Base-by-base conservation (phyloP, 2,888 invertebrate genomes). In the Drosophila sordidula region DNA sequence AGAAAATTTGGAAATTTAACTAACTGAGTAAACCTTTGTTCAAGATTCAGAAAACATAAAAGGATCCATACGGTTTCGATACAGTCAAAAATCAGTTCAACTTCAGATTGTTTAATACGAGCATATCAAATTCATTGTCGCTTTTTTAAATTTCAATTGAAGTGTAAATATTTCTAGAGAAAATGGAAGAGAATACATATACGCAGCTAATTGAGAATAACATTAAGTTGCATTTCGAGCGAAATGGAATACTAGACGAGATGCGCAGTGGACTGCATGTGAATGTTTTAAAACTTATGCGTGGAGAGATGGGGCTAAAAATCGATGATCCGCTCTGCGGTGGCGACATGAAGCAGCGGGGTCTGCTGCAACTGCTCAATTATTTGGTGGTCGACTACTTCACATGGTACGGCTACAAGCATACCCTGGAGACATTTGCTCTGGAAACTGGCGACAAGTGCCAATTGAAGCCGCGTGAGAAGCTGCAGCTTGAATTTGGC, bases 311-410 rank as follows among this genome's bases (percentile, higher is more conserved):
- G 45, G 52, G 44, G 0, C 38, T 54, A 2, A 26, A 39, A 8
- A 39, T 34, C n/a, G 29, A 68, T 4, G 56, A 55, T 0, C 50
- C 75, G 0, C 68, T 85, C 11, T 62, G 63, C 6, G 89, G 78
- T 12, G 54, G 38, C 3, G 44, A 56, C 36, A 0, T 55, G 14
- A 11, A 16, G 6, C 52, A 64, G 47, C 16, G 66, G 0, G 71
- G 70, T 4, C 14, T 74, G 6, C n/a, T 68, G 11, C 57, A 45
- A 58, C 41, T 82, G 11, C 80, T 87, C 1, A 81, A 85, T 18
- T 81, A 90, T 94, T 64, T 92, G 14, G 89, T 92, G 6, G 80
- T 91, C 64, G 92, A 92, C 58, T 92, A 91, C 58, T 81, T 92
- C 0, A 70, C 89, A 32, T 92, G 92, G 92, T 90, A 87, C 51